phyloP scores from a whole-genome alignment of 2,797 vertebrate genomes.

The Valencia hispanica region DNA sequence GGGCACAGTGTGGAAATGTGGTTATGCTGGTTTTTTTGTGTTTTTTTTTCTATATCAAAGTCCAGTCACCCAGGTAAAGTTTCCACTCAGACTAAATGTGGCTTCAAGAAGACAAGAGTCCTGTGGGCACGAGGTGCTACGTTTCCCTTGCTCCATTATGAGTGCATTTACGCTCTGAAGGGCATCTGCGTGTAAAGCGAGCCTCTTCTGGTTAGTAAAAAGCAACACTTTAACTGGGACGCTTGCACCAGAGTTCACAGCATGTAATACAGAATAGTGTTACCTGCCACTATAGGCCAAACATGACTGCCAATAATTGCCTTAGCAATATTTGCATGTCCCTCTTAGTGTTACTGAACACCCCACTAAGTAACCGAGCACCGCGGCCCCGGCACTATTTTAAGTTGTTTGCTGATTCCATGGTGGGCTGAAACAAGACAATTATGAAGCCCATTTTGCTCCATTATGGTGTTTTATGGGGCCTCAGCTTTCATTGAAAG shows the following conservation, averaged over 20 bases:
- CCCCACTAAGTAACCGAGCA: conserved; percentile 76
- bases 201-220: conserved; percentile 73
- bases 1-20: not conserved
- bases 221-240: conserved; percentile 64
- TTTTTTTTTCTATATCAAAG: not conserved
- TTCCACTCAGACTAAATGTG: conserved; percentile 60
- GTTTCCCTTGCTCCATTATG: conserved; percentile 69
- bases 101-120: conserved; percentile 57
- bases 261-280: conserved; percentile 81
- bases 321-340: conserved; percentile 85
- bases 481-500: conserved; percentile 60
- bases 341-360: conserved; percentile 81
- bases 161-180: conserved; percentile 72
- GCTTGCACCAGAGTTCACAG: conserved; percentile 72
- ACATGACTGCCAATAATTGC: conserved; percentile 81
- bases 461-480: conserved; percentile 65
- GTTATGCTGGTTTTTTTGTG: not conserved
- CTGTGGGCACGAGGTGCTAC: conserved; percentile 56
- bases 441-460: conserved; percentile 78
- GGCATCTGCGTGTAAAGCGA: conserved; percentile 76
- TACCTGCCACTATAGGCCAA: conserved; percentile 81
- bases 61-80: conserved; percentile 41
- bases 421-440: conserved; percentile 68
- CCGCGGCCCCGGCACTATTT: conserved; percentile 69
- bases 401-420: conserved; percentile 79